A percentile compares a stretch with the other conserved stretches of the same genome.
phyloP scores from a whole-genome alignment of 1,140 invertebrate genomes.

The Trachymyrmex cornetzi region DNA sequence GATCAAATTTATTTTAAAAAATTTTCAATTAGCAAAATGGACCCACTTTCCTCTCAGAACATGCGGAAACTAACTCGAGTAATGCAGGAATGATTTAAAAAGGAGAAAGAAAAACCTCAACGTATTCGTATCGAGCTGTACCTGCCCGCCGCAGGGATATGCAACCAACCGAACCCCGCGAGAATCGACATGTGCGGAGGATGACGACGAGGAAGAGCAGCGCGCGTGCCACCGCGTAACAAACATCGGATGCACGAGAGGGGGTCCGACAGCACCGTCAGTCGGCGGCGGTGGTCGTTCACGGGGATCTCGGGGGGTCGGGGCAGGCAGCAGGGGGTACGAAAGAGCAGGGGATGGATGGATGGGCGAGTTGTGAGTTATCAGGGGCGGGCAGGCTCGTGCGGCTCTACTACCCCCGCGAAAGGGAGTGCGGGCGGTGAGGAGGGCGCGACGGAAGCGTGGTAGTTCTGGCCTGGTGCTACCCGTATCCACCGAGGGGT shows the following conservation, averaged over 20 bases:
- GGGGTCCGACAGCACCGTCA: constrained; percentile 38
- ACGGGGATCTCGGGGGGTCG: neutral
- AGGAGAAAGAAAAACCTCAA: neutral
- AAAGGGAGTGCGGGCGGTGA: neutral
- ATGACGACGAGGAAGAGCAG: constrained; percentile 38
- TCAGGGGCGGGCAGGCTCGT: constrained; percentile 69
- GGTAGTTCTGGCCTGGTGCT: constrained; percentile 66
- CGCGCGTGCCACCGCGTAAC: constrained; percentile 58
- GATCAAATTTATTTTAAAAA: constrained; percentile 4
- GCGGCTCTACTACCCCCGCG: constrained; percentile 49
- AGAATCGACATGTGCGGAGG: constrained; percentile 59
- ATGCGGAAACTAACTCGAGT: neutral
- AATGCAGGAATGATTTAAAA: neutral
- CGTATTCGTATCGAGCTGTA: constrained; percentile 24
- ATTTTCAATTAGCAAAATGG: constrained; percentile 21
- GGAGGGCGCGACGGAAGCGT: constrained; percentile 20
- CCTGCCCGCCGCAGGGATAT: neutral
- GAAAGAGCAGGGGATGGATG: constrained; percentile 38
- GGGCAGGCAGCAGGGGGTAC: constrained; percentile 19
- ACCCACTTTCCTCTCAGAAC: neutral
- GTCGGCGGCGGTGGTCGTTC: constrained; percentile 43
- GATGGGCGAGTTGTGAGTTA: constrained; percentile 70
- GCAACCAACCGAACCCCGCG: constrained; percentile 18
- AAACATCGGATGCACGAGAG: constrained; percentile 52
- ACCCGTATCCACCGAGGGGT: constrained; percentile 35